Base-by-base conservation (phyloP, 2,797 vertebrate species). In the Mus spretus region DNA sequence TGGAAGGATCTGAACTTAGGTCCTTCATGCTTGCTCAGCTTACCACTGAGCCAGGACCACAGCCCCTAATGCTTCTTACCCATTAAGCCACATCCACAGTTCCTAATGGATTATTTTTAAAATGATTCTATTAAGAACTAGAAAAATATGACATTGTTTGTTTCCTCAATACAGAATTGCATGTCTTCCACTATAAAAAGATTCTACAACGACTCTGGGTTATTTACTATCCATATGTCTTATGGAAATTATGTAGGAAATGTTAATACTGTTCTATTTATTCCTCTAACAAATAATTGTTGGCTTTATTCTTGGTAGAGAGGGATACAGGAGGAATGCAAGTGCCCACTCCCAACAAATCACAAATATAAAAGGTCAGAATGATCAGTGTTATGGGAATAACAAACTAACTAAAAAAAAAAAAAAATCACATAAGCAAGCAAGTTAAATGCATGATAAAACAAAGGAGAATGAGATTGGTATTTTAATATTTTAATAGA, bases 151-250 rank as follows among this genome's bases (percentile, higher is more conserved):
- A 78, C 24, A 85, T 40, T 40, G 37, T 40, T 94, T 19, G 91
- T 90, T 40, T 75, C 24, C 44, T 89, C 90, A 86, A 74, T 85
- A 31, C 8, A 88, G 79, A 57, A 77, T 95, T 72, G 19, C 13
- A 61, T 61, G 93, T 93, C 93, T 91, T 44, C 50, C 40, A 93
- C n/a, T 72, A n/a, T 94, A 83, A 91, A 89, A 80, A 89, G 7
- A 92, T 78, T 91, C 55, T 63, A 63, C 10, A 63, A 55, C 78
- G 89, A 96, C 63, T 72, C 57, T 19, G 57, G 19, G 8, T 81
- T 93, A 84, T 81, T 89, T 90, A 90, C 87, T 70, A 75, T 47
- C 47, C 24, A 92, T 3, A 59, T n/a, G 81, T 28, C 59, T 34
- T 40, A 20, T 72, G 24, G 15, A 77, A 88, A 34, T 90, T 95